Conservation (phyloP, 1,140 invertebrate genomes). For the Berghia stephanieae region DNA sequence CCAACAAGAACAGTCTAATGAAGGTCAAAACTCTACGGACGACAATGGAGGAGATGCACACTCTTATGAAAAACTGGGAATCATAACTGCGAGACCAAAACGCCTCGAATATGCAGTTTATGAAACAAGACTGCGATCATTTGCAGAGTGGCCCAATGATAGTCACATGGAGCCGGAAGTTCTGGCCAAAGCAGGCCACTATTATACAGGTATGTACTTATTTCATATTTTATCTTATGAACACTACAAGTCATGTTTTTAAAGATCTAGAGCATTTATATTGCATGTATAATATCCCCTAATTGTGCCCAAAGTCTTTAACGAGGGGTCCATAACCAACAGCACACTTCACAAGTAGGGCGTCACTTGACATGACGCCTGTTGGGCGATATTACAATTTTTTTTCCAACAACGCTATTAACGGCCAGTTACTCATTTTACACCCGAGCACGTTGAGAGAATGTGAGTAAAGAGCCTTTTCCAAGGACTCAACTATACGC, state of each 20-base stretch:
- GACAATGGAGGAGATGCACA: conserved; percentile 74
- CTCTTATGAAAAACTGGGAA: conserved; percentile 48
- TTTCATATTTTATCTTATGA: not conserved
- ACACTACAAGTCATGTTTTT: too few relatives aligned
- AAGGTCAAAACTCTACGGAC: conserved; percentile 78
- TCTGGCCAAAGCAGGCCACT: conserved; percentile 88
- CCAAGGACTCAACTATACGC: too few relatives aligned
- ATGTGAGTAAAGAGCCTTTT: too few relatives aligned
- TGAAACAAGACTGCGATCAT: conserved; percentile 77
- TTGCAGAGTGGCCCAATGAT: conserved; percentile 67
- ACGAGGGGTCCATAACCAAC: too few relatives aligned
- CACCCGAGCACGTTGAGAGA: too few relatives aligned
- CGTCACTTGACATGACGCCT: too few relatives aligned
- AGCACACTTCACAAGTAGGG: not conserved
- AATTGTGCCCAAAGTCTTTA: not conserved
- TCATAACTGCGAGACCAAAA: conserved; percentile 45
- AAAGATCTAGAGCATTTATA: not conserved
- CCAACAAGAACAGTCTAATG: conserved; percentile 77
- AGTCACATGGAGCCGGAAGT: conserved; percentile 77
- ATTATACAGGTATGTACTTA: conserved; percentile 78
- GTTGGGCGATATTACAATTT: too few relatives aligned
- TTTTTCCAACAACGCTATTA: too few relatives aligned
- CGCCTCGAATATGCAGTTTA: conserved; percentile 67
- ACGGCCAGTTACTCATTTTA: too few relatives aligned
- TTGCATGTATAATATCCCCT: not conserved